phyloP scores from a whole-genome alignment of 2,113 vertebrate species.

The Phrynosoma blainvillii region DNA sequence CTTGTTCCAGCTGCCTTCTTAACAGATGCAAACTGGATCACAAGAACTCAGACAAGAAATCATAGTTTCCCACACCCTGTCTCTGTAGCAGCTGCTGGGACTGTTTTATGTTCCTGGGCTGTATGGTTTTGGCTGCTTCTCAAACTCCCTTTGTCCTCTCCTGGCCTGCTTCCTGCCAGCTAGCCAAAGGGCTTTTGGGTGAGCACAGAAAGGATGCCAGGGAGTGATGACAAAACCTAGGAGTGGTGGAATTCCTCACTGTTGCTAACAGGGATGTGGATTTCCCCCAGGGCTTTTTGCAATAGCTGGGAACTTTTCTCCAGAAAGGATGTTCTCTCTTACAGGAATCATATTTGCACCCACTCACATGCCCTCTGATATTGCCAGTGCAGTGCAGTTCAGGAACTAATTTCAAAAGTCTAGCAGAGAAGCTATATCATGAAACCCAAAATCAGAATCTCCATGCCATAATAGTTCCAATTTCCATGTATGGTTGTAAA shows the following conservation, averaged over 20 bases:
- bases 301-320: neutral
- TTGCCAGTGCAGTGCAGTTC: neutral
- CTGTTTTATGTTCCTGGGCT: neutral
- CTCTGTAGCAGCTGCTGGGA: neutral
- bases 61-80: neutral
- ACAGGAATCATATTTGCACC: neutral
- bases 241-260: conserved; percentile 5
- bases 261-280: neutral
- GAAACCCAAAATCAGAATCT: no score
- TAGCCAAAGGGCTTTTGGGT: neutral
- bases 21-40: neutral
- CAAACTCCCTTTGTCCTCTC: neutral
- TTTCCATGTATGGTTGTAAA: no score
- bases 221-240: neutral
- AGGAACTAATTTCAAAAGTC: neutral
- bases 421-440: neutral
- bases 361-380: neutral
- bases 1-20: neutral
- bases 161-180: neutral
- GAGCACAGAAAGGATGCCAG: neutral
- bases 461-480: no score
- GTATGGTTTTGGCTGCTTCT: neutral
- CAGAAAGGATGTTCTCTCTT: neutral
- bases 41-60: neutral
- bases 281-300: neutral